Evolutionary conservation across 2,888 invertebrate genomes (phyloP).

Genomic region (Nephrotoma guestfalica): DNA sequence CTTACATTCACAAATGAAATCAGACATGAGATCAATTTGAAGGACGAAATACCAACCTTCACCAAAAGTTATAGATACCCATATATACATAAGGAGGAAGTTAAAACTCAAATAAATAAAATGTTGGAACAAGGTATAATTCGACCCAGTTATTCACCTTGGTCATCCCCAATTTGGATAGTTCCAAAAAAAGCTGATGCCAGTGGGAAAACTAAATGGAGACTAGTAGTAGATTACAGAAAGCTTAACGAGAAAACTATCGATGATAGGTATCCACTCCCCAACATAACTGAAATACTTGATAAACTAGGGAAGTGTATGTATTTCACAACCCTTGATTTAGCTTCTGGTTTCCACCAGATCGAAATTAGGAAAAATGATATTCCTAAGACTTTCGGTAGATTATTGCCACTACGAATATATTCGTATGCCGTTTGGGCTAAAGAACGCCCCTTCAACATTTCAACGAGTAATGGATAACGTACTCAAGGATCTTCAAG

Average conservation of each 20-base stretch:
- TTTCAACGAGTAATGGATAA: background rate
- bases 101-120: constrained; percentile 15
- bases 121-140: constrained; percentile 13
- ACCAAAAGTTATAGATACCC: too few relatives aligned
- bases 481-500: too few relatives aligned
- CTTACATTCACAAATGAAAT: background rate
- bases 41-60: constrained; percentile 5
- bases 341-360: too few relatives aligned
- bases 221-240: constrained; percentile 13
- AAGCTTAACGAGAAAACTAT: constrained; percentile 6
- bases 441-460: too few relatives aligned
- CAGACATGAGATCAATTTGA: background rate
- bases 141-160: constrained; percentile 14
- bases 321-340: background rate
- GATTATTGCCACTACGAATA: constrained; percentile 3
- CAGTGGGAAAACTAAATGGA: constrained; percentile 8
- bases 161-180: background rate
- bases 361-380: constrained; percentile 9
- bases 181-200: too few relatives aligned
- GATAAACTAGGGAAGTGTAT: background rate
- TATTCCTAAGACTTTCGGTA: constrained; percentile 9
- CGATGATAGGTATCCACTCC: too few relatives aligned
- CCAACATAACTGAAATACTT: background rate
- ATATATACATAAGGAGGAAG: too few relatives aligned
- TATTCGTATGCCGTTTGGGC: background rate